phyloP scores from a whole-genome alignment of 2,113 vertebrate genomes.

The Pseudorasbora parva region DNA sequence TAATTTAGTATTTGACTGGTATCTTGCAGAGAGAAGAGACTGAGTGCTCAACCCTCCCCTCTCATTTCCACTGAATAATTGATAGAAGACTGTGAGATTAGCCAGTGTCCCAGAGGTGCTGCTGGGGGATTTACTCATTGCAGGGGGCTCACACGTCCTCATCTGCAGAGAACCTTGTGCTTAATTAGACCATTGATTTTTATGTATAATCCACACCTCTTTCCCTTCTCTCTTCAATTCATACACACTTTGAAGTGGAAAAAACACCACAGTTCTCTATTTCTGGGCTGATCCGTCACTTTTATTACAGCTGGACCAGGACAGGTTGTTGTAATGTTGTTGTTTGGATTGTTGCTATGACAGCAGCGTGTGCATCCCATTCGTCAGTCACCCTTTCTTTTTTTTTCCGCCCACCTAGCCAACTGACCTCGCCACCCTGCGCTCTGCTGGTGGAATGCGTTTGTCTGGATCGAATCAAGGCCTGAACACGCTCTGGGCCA shows the following conservation, averaged over 20 bases:
- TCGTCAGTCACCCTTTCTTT: slow-evolving; percentile 58
- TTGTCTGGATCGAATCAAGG: slow-evolving; percentile 62
- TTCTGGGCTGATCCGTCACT: slow-evolving; percentile 3
- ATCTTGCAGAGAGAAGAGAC: slow-evolving; percentile 24
- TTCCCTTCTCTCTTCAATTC: slow-evolving; percentile 23
- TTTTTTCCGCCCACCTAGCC: slow-evolving; percentile 54
- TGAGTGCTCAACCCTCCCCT: slow-evolving; percentile 62
- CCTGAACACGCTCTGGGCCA: slow-evolving; percentile 48
- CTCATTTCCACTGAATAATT: slow-evolving; percentile 73
- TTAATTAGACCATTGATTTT: slow-evolving; percentile 61
- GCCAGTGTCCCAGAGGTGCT: slow-evolving; percentile 54
- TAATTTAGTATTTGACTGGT: background rate
- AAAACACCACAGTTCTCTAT: slow-evolving; percentile 9
- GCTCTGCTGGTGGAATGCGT: slow-evolving; percentile 59
- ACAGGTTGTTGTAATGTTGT: slow-evolving; percentile 58
- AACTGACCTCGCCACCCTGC: slow-evolving; percentile 52
- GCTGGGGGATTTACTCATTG: slow-evolving; percentile 57
- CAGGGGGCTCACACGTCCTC: slow-evolving; percentile 62
- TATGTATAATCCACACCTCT: slow-evolving; percentile 43
- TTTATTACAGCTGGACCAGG: background rate
- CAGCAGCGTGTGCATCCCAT: slow-evolving; percentile 52
- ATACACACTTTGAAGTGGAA: background rate
- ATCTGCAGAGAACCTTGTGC: slow-evolving; percentile 46
- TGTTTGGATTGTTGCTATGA: slow-evolving; percentile 78
- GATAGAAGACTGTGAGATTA: slow-evolving; percentile 67